Conservation (phyloP, 2,888 invertebrate genomes). For the Stenodera caucasica region DNA sequence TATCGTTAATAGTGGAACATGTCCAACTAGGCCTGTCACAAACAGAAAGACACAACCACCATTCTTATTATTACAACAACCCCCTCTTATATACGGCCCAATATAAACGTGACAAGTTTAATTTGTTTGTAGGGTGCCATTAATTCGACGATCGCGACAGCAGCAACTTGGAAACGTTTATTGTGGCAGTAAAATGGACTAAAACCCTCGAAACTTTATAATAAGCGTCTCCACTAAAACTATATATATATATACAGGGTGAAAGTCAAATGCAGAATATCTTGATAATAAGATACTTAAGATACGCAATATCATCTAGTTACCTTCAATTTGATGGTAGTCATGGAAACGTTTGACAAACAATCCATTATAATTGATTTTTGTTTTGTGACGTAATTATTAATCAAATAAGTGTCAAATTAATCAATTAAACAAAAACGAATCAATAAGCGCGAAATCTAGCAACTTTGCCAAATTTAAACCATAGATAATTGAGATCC, state of each 20-base stretch:
- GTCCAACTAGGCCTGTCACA: slow-evolving; percentile 22
- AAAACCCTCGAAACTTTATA: slow-evolving; percentile 48
- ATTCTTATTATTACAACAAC: neutral
- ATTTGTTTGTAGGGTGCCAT: slow-evolving; percentile 46
- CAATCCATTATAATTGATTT: too few relatives aligned
- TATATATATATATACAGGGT: slow-evolving; percentile 19
- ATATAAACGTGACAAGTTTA: slow-evolving; percentile 40
- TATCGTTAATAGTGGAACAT: slow-evolving; percentile 16
- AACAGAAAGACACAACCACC: slow-evolving; percentile 13
- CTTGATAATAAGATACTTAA: too few relatives aligned
- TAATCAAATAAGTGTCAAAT: too few relatives aligned
- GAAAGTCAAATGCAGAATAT: too few relatives aligned
- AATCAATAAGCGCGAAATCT: too few relatives aligned
- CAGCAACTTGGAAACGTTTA: slow-evolving; percentile 41
- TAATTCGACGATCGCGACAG: slow-evolving; percentile 43
- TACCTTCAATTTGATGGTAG: too few relatives aligned
- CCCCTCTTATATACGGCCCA: slow-evolving; percentile 33
- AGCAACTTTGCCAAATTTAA: too few relatives aligned
- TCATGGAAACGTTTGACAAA: too few relatives aligned
- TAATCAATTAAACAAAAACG: too few relatives aligned
- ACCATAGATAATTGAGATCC: too few relatives aligned
- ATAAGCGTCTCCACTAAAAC: slow-evolving; percentile 39
- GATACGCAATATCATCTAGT: too few relatives aligned
- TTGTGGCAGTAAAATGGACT: slow-evolving; percentile 48
- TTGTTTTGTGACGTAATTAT: too few relatives aligned